These are phyloP conservation scores for Blastobasis lacticolella DNA, from an alignment of 2,888 invertebrate genomes.

Conservation along the genomic window DNA sequence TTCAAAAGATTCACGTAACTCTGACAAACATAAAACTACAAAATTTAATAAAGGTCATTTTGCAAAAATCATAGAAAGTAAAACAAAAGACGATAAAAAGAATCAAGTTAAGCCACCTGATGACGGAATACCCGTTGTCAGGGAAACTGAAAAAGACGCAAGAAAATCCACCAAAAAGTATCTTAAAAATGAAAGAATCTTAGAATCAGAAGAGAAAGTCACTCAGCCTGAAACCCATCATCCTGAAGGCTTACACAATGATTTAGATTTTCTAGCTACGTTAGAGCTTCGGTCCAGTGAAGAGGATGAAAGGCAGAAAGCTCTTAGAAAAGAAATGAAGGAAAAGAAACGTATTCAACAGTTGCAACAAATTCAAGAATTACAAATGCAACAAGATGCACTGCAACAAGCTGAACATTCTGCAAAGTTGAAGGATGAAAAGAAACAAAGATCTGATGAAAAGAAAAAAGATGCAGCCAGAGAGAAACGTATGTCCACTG, in stretches of 20 bases:
- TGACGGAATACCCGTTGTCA: constrained; percentile 49
- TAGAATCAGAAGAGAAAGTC: constrained; percentile 26
- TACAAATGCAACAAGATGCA: constrained; percentile 65
- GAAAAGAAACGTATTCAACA: constrained; percentile 72
- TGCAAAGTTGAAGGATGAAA: constrained; percentile 58
- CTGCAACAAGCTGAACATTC: constrained; percentile 53
- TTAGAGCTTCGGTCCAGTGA: constrained; percentile 74
- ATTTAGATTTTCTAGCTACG: constrained; percentile 75
- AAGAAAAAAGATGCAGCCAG: constrained; percentile 61
- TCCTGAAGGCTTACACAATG: constrained; percentile 54
- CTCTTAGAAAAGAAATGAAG: constrained; percentile 70
- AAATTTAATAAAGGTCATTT: constrained; percentile 76
- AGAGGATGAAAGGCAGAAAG: constrained; percentile 75
- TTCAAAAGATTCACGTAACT: constrained; percentile 77
- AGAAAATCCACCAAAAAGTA: constrained; percentile 41
- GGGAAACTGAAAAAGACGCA: constrained; percentile 40
- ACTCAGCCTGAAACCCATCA: constrained; percentile 29
- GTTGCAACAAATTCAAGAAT: constrained; percentile 63
- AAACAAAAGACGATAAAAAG: constrained; percentile 75
- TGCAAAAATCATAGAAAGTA: constrained; percentile 74
- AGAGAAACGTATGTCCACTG: constrained; percentile 67
- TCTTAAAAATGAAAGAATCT: constrained; percentile 27
- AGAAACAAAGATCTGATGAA: constrained; percentile 53
- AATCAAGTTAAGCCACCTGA: constrained; percentile 66
- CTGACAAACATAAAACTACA: constrained; percentile 59